These are phyloP conservation scores for Patiria miniata DNA, from an alignment of 35 echinoderm and acorn worm genomes.

Conservation along the genomic window DNA sequence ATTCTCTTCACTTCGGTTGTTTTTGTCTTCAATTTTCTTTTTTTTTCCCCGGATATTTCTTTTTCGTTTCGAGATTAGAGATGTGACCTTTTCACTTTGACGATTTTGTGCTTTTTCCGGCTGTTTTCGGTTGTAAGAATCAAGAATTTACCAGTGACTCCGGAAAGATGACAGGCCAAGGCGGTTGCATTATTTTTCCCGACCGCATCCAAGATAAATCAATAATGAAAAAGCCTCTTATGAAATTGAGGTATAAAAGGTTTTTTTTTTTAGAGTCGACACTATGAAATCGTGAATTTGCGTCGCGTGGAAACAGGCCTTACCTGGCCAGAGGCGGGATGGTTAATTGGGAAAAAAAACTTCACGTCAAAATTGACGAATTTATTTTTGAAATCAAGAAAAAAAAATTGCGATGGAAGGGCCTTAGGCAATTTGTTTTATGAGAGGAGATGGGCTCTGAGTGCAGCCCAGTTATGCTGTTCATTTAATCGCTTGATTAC, in stretches of 20 bases:
- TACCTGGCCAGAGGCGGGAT: background rate
- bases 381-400: constrained; percentile 14
- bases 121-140: background rate
- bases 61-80: background rate
- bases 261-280: background rate
- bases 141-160: background rate
- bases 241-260: background rate
- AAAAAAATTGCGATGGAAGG: background rate
- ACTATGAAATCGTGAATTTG: background rate
- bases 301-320: background rate
- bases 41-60: too few relatives aligned
- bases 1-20: background rate
- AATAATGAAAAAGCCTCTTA: background rate
- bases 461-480: too few relatives aligned
- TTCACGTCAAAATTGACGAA: constrained; percentile 5
- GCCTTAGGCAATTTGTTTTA: background rate
- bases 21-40: background rate
- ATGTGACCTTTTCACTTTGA: background rate
- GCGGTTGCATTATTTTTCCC: background rate
- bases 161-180: constrained; percentile 16
- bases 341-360: constrained; percentile 24
- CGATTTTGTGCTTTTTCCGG: background rate
- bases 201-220: background rate
- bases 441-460: background rate
- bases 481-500: too few relatives aligned